Base-by-base conservation (phyloP, 2,888 invertebrate genomes). In the Netelia fuscicornis region DNA sequence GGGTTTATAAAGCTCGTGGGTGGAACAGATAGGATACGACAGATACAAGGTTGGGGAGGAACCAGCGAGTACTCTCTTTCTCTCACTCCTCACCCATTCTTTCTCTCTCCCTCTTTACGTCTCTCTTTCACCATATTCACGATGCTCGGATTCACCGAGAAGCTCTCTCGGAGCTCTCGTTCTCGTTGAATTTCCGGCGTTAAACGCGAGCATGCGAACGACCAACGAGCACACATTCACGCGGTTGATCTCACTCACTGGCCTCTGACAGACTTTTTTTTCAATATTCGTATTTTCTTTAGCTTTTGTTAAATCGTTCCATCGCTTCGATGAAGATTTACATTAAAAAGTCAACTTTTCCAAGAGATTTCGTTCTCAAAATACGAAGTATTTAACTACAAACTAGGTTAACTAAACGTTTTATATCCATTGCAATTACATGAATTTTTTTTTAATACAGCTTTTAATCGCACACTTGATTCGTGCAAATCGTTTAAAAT, bases 11-110 rank as follows among this genome's bases (percentile, higher is more conserved):
- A 88, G 86, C 85, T 83, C 79, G 88, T 88, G 89, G 90, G 89
- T 89, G 89, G 90, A 91, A 91, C 88, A 89, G 89, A 91, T 90
- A 89, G 88, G 88, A 88, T 88, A 86, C 82, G 89, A 87, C 83
- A 87, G 87, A 85, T 87, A 90, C 90, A 90, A 80, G 89, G 85
- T 88, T 88, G 81, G 87, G 90, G 88, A 90, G 90, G 90, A 87
- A 80, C 89, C 84, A 84, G 86, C 83, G 87, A 89, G 30, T 52
- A 77, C 76, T 42, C 56, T 58, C 56, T 62, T 77, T 80, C 75
- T 83, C 71, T 86, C 85, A 87, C 83, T 70, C 67, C 84, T 78
- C 83, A 65, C 68, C 44, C 67, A 44, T 72, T 42, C 56, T 56
- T 52, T 62, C 80, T 80, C 74, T 83, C 71, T 86, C 85, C 87